phyloP scores from a whole-genome alignment of 2,113 vertebrate genomes.

The Coturnix japonica region DNA sequence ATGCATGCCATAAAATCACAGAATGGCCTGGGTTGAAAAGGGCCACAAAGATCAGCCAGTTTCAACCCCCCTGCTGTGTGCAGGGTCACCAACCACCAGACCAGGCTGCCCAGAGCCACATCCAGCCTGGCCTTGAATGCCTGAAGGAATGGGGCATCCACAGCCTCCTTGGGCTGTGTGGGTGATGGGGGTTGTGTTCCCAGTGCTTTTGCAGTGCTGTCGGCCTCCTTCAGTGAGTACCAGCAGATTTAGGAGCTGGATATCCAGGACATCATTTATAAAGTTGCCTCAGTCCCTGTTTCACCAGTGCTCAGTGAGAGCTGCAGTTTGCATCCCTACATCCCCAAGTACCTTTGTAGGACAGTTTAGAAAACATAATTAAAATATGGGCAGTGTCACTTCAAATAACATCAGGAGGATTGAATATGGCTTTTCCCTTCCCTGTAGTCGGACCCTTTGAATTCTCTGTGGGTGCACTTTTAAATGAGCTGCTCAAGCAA shows the following conservation, averaged over 20 bases:
- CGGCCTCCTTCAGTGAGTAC: accelerated
- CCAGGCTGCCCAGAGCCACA: no score
- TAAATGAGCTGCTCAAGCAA: background rate
- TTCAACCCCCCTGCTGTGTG: no score
- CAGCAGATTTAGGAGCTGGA: background rate
- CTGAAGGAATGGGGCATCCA: no score
- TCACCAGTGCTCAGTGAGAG: background rate
- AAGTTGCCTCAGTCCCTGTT: background rate
- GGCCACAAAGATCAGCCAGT: no score
- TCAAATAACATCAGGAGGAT: background rate
- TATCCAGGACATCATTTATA: background rate
- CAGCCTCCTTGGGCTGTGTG: no score
- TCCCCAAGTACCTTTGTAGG: background rate
- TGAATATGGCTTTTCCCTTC: background rate
- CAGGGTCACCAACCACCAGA: no score
- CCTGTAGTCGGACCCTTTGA: background rate
- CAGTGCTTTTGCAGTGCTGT: background rate
- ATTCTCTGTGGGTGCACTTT: background rate
- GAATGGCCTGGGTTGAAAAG: no score
- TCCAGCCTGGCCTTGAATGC: no score
- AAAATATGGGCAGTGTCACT: background rate
- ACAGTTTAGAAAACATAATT: background rate
- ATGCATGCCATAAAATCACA: background rate
- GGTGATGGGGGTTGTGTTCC: background rate
- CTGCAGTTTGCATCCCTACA: background rate